Evolutionary conservation across 2,113 vertebrate species (phyloP).

Genomic region (Bucco capensis): DNA sequence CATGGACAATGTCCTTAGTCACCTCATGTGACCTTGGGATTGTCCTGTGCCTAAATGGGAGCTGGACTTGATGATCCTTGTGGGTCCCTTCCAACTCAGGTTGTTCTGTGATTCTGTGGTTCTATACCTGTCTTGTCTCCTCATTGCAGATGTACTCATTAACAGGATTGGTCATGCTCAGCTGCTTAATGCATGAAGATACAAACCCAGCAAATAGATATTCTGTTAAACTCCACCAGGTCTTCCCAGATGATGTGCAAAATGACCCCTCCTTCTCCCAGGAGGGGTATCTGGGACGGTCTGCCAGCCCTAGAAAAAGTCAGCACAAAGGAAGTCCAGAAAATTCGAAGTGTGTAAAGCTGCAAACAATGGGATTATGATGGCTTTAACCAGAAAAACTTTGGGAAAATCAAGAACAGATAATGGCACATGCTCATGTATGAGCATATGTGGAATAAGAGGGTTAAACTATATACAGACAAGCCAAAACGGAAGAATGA

Average conservation of each 20-base stretch:
- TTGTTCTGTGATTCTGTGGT: no score
- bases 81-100: no score
- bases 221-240: neutral
- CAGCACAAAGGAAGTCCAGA: neutral
- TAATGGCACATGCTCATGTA: neutral
- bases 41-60: no score
- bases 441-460: accelerated
- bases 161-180: neutral
- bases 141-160: neutral
- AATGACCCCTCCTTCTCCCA: neutral
- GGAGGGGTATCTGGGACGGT: neutral
- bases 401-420: neutral
- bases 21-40: no score
- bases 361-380: neutral
- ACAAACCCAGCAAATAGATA: neutral
- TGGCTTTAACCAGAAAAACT: neutral
- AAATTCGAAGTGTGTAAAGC: neutral
- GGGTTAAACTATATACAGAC: neutral
- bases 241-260: neutral
- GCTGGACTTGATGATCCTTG: no score
- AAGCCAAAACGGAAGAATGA: neutral
- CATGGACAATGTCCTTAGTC: no score
- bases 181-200: accelerated
- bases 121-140: neutral
- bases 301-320: neutral